Evolutionary conservation across 1,140 invertebrate genomes (phyloP).

Genomic region (Bombus pyrosoma): DNA sequence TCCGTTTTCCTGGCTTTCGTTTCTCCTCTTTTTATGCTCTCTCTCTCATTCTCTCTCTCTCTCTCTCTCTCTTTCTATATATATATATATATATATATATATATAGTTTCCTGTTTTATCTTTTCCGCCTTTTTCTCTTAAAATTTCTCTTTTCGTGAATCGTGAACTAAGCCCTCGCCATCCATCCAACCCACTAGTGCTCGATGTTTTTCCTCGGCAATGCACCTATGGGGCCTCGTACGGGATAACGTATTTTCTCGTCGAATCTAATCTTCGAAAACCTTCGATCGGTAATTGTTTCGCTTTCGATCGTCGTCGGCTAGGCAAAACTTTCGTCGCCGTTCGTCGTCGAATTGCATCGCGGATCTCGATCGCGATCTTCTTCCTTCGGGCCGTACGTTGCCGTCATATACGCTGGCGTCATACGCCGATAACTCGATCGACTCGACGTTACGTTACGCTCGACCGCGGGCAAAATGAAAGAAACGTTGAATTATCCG

Average conservation of each 20-base stretch:
- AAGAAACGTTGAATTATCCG: background rate
- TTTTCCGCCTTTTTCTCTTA: background rate
- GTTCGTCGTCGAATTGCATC: background rate
- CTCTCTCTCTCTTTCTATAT: too few relatives aligned
- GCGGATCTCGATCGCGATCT: background rate
- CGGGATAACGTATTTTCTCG: slow-evolving; percentile 17
- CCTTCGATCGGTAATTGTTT: slow-evolving; percentile 3
- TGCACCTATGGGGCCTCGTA: slow-evolving; percentile 71
- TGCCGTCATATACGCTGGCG: background rate
- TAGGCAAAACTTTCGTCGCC: background rate
- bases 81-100: too few relatives aligned
- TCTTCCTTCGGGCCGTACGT: background rate
- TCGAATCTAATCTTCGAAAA: slow-evolving; percentile 4
- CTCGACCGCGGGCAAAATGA: background rate
- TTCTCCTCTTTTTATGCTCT: background rate
- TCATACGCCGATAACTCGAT: background rate
- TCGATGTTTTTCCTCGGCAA: slow-evolving; percentile 70
- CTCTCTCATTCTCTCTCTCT: background rate
- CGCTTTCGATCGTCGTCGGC: background rate
- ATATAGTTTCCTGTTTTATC: background rate
- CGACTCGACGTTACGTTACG: too few relatives aligned
- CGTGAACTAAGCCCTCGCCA: slow-evolving; percentile 76
- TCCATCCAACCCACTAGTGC: slow-evolving; percentile 71
- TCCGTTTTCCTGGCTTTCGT: background rate
- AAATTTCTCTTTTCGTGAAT: slow-evolving; percentile 25